Evolutionary conservation across 1,140 invertebrate genomes (phyloP).

Genomic region (Trialeurodes vaporariorum): DNA sequence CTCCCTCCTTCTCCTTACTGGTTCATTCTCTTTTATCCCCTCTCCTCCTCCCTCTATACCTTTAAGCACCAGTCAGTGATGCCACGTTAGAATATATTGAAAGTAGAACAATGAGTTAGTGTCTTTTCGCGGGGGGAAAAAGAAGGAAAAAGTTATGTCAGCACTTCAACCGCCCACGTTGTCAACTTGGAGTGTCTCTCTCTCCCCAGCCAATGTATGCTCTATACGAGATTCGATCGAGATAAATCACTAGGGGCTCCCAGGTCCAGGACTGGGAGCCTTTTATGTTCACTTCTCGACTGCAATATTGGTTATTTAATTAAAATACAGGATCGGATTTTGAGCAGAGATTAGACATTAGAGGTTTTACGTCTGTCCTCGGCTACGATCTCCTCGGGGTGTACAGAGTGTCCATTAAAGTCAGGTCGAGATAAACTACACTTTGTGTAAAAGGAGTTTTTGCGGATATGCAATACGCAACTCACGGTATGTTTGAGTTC

Average conservation of each 20-base stretch:
- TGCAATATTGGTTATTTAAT: not conserved
- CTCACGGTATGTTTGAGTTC: too few species aligned
- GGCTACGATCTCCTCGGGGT: too few species aligned
- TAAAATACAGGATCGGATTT: not conserved
- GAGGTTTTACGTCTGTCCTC: too few species aligned
- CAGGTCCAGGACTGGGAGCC: too few species aligned
- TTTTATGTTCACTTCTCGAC: too few species aligned
- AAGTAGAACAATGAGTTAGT: not conserved
- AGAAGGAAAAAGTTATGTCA: too few species aligned
- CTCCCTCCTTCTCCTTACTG: not conserved
- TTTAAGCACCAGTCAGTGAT: too few species aligned
- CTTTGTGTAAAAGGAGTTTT: too few species aligned
- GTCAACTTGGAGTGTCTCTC: not conserved
- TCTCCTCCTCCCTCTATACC: not conserved
- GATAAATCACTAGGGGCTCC: not conserved
- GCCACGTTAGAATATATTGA: not conserved
- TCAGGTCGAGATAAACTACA: too few species aligned
- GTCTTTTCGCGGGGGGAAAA: not conserved
- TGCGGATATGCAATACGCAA: too few species aligned
- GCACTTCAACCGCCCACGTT: not conserved
- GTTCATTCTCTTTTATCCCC: too few species aligned
- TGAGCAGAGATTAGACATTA: not conserved
- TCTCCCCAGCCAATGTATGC: not conserved
- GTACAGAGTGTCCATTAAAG: too few species aligned
- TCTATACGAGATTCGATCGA: not conserved